These are phyloP conservation scores for Drosophila asahinai DNA, from an alignment of 1,140 invertebrate genomes.

Conservation along the genomic window DNA sequence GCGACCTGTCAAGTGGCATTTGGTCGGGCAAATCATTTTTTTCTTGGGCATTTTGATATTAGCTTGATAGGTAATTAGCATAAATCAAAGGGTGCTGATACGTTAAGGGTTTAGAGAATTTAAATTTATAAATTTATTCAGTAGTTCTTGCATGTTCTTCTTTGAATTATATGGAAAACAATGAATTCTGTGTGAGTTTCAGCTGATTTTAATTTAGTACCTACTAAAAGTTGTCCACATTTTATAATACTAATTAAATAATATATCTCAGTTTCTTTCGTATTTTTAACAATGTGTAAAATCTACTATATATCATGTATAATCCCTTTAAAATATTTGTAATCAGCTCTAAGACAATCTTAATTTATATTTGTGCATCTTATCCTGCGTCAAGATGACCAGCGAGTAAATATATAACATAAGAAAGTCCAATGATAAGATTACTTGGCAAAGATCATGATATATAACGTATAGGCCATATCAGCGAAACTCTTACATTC, in stretches of 20 bases:
- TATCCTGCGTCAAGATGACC: background rate
- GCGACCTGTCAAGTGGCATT: slow-evolving; percentile 34
- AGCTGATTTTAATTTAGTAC: too few relatives aligned
- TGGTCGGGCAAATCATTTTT: slow-evolving; percentile 26
- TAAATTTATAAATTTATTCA: background rate
- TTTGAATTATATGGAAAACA: too few relatives aligned
- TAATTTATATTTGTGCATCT: background rate
- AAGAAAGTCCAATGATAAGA: slow-evolving; percentile 10
- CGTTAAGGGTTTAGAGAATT: background rate
- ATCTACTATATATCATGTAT: too few relatives aligned
- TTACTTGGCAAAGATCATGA: slow-evolving; percentile 22
- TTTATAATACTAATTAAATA: too few relatives aligned
- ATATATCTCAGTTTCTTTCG: too few relatives aligned
- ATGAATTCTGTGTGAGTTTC: too few relatives aligned
- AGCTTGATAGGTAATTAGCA: slow-evolving; percentile 11
- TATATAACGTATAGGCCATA: slow-evolving; percentile 8
- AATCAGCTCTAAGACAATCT: background rate
- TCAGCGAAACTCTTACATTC: slow-evolving; percentile 9
- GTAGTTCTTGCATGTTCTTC: background rate
- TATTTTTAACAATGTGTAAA: too few relatives aligned
- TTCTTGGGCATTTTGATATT: background rate
- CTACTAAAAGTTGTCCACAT: too few relatives aligned
- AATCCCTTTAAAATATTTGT: too few relatives aligned
- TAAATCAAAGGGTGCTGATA: background rate
- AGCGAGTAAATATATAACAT: background rate